Percentiles rank a stretch among this genome's conserved stretches.
Evolutionary conservation across 2,888 invertebrate genomes (phyloP).

Genomic region (Nomada ruficornis): DNA sequence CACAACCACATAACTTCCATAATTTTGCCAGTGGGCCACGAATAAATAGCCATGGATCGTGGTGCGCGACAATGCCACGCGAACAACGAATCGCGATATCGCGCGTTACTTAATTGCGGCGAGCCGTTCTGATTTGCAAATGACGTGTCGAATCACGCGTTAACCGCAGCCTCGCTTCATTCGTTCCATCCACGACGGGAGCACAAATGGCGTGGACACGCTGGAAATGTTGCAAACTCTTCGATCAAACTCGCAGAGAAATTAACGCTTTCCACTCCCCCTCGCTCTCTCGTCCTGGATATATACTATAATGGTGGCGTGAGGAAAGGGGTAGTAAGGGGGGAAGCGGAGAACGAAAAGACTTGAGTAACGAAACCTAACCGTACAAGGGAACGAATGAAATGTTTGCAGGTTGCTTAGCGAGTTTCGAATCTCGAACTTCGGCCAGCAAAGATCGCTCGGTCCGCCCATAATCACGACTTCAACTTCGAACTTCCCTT

Average conservation of each 20-base stretch:
- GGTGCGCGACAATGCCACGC: slow-evolving; percentile 1
- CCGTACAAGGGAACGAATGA: slow-evolving; percentile 9
- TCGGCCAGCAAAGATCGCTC: slow-evolving; percentile 26
- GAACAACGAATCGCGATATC: slow-evolving; percentile 48
- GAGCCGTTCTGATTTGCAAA: slow-evolving; percentile 32
- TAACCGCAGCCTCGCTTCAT: slow-evolving; percentile 26
- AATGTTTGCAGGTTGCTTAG: slow-evolving; percentile 46
- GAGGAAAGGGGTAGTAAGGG: too few relatives aligned
- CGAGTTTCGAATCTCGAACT: slow-evolving; percentile 53
- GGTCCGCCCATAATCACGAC: slow-evolving; percentile 23
- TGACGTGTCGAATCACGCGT: slow-evolving; percentile 19
- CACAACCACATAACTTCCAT: slow-evolving; percentile 26
- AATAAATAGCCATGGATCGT: slow-evolving; percentile 48
- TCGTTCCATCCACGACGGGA: slow-evolving; percentile 12
- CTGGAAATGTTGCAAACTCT: slow-evolving; percentile 30
- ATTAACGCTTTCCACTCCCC: background rate
- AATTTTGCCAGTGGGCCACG: slow-evolving; percentile 34
- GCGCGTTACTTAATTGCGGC: slow-evolving; percentile 51
- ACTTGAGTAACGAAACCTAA: background rate
- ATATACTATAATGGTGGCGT: too few relatives aligned
- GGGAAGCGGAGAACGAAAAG: background rate
- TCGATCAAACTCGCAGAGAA: slow-evolving; percentile 1
- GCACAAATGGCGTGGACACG: slow-evolving; percentile 6
- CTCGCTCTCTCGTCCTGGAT: background rate
- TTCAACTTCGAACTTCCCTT: slow-evolving; percentile 28